A percentile compares a stretch with the other conserved stretches of the same genome.
Evolutionary conservation across 2,797 vertebrate genomes (phyloP).

Genomic region (Sebastes vulpes): DNA sequence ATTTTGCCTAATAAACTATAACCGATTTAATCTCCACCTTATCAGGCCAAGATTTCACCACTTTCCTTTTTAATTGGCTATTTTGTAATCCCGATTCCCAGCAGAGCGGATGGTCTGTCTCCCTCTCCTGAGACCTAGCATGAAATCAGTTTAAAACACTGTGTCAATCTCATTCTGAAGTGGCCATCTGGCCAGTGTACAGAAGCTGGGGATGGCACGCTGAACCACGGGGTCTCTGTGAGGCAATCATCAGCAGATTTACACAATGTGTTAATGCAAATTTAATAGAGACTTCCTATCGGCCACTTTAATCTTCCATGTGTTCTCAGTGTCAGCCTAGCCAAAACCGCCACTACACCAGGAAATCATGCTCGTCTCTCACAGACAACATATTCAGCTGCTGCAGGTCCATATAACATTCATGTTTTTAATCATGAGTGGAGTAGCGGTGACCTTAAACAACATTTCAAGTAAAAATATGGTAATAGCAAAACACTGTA

Average conservation of each 20-base stretch:
- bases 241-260: conserved; percentile 92
- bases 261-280: conserved; percentile 91
- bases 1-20: conserved; percentile 93
- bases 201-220: conserved; percentile 89
- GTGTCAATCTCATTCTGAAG: conserved; percentile 97
- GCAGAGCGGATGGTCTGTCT: conserved; percentile 94
- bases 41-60: conserved; percentile 95
- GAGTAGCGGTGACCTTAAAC: not conserved
- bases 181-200: conserved; percentile 98
- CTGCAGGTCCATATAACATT: not conserved
- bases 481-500: not conserved
- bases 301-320: conserved; percentile 84
- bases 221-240: conserved; percentile 90
- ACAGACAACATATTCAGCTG: conserved; percentile 16
- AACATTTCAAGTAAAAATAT: not conserved
- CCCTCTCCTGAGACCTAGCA: conserved; percentile 93
- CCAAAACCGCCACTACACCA: conserved; percentile 50
- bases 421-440: conserved; percentile 3
- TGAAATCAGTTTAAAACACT: conserved; percentile 99
- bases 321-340: conserved; percentile 70
- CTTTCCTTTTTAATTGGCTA: conserved; percentile 99
- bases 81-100: conserved; percentile 99
- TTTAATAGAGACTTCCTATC: conserved; percentile 90
- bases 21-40: conserved; percentile 91
- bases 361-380: conserved; percentile 22